These are phyloP conservation scores for Spongilla lacustris DNA, from an alignment of 37 sponge, comb jelly and placozoan species.

Conservation along the genomic window DNA sequence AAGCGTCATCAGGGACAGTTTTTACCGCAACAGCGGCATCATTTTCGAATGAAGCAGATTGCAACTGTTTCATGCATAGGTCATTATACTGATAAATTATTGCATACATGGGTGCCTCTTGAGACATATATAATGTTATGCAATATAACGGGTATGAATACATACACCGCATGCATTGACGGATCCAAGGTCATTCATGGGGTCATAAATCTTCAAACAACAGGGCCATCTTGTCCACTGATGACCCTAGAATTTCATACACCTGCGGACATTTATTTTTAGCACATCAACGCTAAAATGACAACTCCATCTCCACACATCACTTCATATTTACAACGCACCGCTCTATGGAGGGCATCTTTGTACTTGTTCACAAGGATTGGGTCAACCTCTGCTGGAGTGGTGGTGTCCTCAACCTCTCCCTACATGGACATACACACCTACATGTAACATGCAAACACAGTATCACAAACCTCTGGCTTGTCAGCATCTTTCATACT, in stretches of 20 bases:
- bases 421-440: background rate
- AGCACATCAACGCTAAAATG: background rate
- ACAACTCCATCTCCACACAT: background rate
- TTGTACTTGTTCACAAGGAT: slow-evolving; percentile 45
- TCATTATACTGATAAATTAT: background rate
- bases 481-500: background rate
- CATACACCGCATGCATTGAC: no score
- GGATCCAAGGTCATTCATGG: background rate
- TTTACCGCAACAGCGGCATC: slow-evolving; percentile 89
- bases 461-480: slow-evolving; percentile 6
- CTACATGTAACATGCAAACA: slow-evolving; percentile 8
- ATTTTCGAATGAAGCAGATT: slow-evolving; percentile 53
- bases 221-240: slow-evolving; percentile 38
- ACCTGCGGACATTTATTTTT: slow-evolving; percentile 19
- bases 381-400: slow-evolving; percentile 31
- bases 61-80: no score
- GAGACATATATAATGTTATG: no score
- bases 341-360: slow-evolving; percentile 36
- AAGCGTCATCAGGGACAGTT: slow-evolving; percentile 82
- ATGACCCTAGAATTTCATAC: slow-evolving; percentile 23
- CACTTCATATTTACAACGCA: slow-evolving; percentile 10
- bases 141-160: no score
- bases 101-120: background rate
- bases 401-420: background rate
- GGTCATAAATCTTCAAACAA: slow-evolving; percentile 18